Conservation (phyloP, 2,888 invertebrate genomes). For the Trilocha varians region DNA sequence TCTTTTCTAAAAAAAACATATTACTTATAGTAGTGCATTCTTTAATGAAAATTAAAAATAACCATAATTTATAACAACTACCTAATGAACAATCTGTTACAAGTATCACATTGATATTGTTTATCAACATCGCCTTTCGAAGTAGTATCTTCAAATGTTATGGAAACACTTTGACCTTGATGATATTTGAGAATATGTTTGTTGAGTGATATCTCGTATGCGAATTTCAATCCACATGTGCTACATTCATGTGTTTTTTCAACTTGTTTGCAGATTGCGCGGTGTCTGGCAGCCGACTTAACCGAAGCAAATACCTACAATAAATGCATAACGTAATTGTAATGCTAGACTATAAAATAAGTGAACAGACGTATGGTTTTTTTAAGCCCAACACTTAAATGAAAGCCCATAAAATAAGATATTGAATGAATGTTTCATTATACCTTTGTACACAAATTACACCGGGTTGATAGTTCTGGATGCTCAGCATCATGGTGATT, state of each 20-base stretch:
- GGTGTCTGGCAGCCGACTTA: constrained; percentile 66
- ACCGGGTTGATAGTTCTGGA: constrained; percentile 63
- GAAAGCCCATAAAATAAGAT: background rate
- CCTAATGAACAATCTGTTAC: constrained; percentile 76
- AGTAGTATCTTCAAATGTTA: constrained; percentile 45
- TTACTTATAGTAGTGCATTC: background rate
- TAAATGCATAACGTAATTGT: background rate
- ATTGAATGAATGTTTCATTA: background rate
- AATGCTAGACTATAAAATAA: background rate
- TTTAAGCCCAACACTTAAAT: background rate
- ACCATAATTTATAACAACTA: constrained; percentile 19
- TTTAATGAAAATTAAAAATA: background rate
- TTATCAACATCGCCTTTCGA: constrained; percentile 32
- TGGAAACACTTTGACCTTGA: constrained; percentile 56
- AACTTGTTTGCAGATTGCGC: constrained; percentile 42
- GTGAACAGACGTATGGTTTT: background rate
- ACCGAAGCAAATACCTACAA: constrained; percentile 57
- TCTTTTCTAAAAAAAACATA: constrained; percentile 67
- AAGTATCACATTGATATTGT: constrained; percentile 73
- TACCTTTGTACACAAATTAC: constrained; percentile 67
- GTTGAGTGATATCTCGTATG: constrained; percentile 60
- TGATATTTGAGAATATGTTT: constrained; percentile 60
- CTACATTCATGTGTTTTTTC: constrained; percentile 49
- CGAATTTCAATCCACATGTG: constrained; percentile 55
- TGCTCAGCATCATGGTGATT: constrained; percentile 54